Percentiles rank a stretch among this genome's conserved stretches.
These are phyloP conservation scores for Rhagonycha lutea DNA, from an alignment of 2,888 invertebrate genomes.

Conservation along the genomic window DNA sequence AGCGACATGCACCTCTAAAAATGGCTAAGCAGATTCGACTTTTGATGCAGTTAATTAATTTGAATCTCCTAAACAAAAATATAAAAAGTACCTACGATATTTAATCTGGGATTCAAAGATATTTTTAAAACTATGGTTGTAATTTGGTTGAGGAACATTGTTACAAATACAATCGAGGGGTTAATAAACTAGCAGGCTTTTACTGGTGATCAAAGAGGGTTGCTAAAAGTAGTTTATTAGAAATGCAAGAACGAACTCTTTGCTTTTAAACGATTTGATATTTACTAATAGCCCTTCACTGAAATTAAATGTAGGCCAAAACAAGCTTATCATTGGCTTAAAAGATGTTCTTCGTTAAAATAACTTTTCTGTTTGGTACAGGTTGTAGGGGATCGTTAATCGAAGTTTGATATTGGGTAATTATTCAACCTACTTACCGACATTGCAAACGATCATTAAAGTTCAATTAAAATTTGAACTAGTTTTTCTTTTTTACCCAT, in stretches of 20 bases:
- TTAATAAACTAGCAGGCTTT: background rate
- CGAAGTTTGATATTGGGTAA: background rate
- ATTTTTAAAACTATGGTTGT: background rate
- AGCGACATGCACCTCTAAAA: too few species aligned
- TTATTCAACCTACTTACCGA: background rate
- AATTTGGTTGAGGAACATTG: background rate
- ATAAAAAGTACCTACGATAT: too few species aligned
- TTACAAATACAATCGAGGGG: background rate
- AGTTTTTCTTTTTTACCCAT: background rate
- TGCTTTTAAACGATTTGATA: conserved; percentile 22
- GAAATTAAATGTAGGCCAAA: conserved; percentile 29
- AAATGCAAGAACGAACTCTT: conserved; percentile 29
- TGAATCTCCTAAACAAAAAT: too few species aligned
- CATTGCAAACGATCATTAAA: background rate
- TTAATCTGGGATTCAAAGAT: too few species aligned
- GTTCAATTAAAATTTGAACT: background rate
- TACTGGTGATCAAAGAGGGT: conserved; percentile 6
- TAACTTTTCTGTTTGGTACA: background rate
- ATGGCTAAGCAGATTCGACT: too few species aligned
- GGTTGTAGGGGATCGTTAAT: background rate
- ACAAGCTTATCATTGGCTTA: conserved; percentile 17
- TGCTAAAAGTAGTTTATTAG: conserved; percentile 29
- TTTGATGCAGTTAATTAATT: too few species aligned
- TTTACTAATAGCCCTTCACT: conserved; percentile 23
- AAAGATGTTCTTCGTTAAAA: background rate